Evolutionary conservation across 2,888 invertebrate species (phyloP).

Genomic region (Chloroclysta siterata): DNA sequence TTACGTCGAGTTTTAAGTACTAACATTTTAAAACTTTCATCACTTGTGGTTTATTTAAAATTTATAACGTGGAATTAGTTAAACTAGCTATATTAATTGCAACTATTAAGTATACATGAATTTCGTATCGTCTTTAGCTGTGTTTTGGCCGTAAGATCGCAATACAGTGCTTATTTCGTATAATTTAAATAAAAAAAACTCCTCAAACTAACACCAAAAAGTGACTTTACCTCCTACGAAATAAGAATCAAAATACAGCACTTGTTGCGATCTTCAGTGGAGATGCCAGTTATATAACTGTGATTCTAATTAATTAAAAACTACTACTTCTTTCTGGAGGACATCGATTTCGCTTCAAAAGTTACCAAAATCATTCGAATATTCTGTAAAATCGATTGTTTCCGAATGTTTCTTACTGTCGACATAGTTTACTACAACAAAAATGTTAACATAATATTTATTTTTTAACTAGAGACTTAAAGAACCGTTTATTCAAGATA

Average conservation of each 20-base stretch:
- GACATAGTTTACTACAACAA: neutral
- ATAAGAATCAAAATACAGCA: constrained; percentile 17
- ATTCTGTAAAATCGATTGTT: constrained; percentile 24
- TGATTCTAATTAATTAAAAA: constrained; percentile 36
- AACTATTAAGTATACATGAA: constrained; percentile 1
- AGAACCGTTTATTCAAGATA: no score
- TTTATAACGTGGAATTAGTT: no score
- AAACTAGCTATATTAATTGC: no score
- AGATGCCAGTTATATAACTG: constrained; percentile 33
- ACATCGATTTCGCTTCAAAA: constrained; percentile 41
- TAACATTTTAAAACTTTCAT: no score
- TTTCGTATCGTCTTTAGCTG: constrained; percentile 13
- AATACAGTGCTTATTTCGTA: constrained; percentile 7
- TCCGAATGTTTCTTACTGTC: constrained; percentile 18
- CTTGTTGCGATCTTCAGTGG: constrained; percentile 34
- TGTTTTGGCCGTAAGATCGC: constrained; percentile 25
- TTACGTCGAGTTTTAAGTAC: no score
- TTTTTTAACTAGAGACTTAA: neutral
- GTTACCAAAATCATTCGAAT: constrained; percentile 30
- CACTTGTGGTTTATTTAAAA: no score
- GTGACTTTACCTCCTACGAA: constrained; percentile 20
- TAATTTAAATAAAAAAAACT: constrained; percentile 1
- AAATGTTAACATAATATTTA: constrained; percentile 10
- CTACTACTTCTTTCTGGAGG: constrained; percentile 31
- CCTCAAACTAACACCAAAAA: constrained; percentile 26